phyloP scores from a whole-genome alignment of 2,888 invertebrate species.

The Drosophila diplacantha region DNA sequence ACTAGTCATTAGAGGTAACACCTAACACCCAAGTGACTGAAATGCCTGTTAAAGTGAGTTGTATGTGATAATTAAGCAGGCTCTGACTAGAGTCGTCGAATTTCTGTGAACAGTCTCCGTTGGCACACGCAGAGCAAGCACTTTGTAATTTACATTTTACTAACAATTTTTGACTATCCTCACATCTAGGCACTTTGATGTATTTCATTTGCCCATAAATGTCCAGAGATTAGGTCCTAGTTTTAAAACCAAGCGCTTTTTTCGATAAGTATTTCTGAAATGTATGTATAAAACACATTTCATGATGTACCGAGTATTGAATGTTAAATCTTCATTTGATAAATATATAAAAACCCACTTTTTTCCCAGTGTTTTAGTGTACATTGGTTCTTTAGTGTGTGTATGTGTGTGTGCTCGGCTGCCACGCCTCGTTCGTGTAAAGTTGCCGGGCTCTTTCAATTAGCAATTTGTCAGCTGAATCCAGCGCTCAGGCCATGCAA shows the following conservation, averaged over 20 bases:
- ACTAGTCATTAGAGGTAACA: background rate
- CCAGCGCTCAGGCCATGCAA: conserved; percentile 48
- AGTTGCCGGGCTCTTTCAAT: conserved; percentile 59
- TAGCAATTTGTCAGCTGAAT: conserved; percentile 66
- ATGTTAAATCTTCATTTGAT: background rate
- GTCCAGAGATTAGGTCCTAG: background rate
- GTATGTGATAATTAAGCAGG: background rate
- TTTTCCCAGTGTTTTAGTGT: conserved; percentile 2
- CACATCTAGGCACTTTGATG: background rate
- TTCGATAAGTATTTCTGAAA: background rate
- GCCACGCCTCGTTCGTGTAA: conserved; percentile 37
- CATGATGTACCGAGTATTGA: background rate
- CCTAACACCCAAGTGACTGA: background rate
- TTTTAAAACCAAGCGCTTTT: too few relatives aligned
- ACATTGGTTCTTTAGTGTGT: conserved; percentile 1
- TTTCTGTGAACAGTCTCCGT: background rate
- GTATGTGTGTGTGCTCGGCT: conserved; percentile 13
- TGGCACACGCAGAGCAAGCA: background rate
- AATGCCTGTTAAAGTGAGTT: background rate
- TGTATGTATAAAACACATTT: background rate
- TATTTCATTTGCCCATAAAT: background rate
- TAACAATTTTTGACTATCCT: too few relatives aligned
- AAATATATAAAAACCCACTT: background rate
- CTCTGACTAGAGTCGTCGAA: background rate
- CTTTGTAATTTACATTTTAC: background rate